Evolutionary conservation across 2,888 invertebrate species (phyloP).

Genomic region (Pegoplata infirma): DNA sequence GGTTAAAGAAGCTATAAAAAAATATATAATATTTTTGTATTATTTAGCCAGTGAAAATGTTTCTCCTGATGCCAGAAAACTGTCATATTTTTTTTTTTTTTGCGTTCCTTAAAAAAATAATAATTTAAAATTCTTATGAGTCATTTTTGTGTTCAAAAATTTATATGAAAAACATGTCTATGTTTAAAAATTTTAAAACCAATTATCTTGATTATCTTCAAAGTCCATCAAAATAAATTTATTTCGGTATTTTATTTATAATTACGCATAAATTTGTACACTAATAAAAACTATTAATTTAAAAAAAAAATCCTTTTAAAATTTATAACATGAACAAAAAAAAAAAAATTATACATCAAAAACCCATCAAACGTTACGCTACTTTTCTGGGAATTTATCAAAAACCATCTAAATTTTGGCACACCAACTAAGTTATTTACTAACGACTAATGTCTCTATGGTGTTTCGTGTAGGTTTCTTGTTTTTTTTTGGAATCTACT

Average conservation of each 20-base stretch:
- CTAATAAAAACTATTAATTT: slow-evolving; percentile 36
- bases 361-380: slow-evolving; percentile 40
- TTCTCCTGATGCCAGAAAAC: too few relatives aligned
- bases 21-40: too few relatives aligned
- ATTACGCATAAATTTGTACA: slow-evolving; percentile 16
- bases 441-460: slow-evolving; percentile 37
- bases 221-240: not conserved
- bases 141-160: not conserved
- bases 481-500: not conserved
- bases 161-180: not conserved
- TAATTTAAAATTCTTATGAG: not conserved
- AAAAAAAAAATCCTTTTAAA: too few relatives aligned
- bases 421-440: slow-evolving; percentile 26
- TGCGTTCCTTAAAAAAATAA: too few relatives aligned
- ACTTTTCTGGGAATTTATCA: slow-evolving; percentile 40
- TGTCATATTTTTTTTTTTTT: too few relatives aligned
- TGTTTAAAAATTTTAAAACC: not conserved
- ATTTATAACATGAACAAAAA: too few relatives aligned
- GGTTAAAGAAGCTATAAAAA: too few relatives aligned
- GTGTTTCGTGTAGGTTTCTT: not conserved
- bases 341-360: slow-evolving; percentile 17
- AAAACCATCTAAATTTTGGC: slow-evolving; percentile 16
- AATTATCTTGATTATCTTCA: not conserved
- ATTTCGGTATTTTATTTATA: not conserved
- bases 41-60: too few relatives aligned